Conservation (phyloP, 2,113 vertebrate genomes). For the Tetrao urogallus region DNA sequence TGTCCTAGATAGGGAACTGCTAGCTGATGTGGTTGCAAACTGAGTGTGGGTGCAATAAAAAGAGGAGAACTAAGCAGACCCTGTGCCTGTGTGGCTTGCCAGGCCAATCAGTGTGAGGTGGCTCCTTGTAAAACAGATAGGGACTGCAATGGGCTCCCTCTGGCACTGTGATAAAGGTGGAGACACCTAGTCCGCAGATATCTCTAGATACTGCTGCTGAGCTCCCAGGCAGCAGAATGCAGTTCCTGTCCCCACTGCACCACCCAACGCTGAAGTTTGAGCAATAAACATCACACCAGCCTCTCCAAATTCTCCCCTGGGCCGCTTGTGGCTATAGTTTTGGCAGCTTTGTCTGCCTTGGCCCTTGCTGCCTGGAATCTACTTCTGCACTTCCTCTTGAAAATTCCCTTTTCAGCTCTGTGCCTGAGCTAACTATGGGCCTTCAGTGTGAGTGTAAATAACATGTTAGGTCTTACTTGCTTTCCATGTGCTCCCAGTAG, state of each 20-base stretch:
- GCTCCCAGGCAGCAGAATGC: slow-evolving; percentile 17
- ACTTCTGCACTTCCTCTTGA: slow-evolving; percentile 9
- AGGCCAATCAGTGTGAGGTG: neutral
- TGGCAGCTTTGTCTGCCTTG: slow-evolving; percentile 58
- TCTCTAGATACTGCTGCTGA: neutral
- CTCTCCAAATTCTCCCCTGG: slow-evolving; percentile 40
- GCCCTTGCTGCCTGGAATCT: slow-evolving; percentile 51
- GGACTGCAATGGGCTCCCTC: neutral
- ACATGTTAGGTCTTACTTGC: slow-evolving; percentile 46
- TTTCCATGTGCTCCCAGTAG: slow-evolving; percentile 28
- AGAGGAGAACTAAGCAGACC: neutral
- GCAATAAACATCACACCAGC: slow-evolving; percentile 66
- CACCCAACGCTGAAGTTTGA: slow-evolving; percentile 6
- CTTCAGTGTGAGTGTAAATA: slow-evolving; percentile 52
- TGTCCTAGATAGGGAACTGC: neutral
- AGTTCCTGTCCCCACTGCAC: neutral
- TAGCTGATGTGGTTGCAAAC: neutral
- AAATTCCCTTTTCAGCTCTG: slow-evolving; percentile 47
- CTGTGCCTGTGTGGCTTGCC: neutral
- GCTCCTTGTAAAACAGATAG: slow-evolving; percentile 33
- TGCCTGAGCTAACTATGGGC: neutral
- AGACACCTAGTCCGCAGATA: neutral
- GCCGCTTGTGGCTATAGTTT: slow-evolving; percentile 7
- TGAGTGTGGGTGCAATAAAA: neutral
- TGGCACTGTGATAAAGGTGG: neutral